Evolutionary conservation across 53 echinoderm and acorn worm genomes (phyloP), one percentile per base, ranked within the genome.

Genomic region (Holothuria leucospilota): DNA sequence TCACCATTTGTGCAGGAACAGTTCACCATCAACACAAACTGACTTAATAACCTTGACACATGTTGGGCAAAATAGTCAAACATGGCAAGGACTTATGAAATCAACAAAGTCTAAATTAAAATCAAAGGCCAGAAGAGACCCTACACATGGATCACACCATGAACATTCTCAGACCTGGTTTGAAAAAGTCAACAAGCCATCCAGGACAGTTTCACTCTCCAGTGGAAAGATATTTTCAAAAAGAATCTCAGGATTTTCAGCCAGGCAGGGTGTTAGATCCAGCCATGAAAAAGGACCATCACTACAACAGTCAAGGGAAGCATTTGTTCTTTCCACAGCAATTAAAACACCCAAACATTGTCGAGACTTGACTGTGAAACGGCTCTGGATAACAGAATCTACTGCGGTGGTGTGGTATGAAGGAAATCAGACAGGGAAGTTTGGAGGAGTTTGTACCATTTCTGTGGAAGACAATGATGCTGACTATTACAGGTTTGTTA

Each of bases 321-420:
- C 61, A 9, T 80, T 80, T 38, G 18, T 27, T 34, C 62, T 30
- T 20, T 59, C 59, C 14, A 87, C 89, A 49, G 94, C 94, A 16
- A 18, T 93, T 26, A 84, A 91, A 29, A 86, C 91, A 8, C 77
- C 95, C 24, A 95, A 93, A 78, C 39, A 83, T 14, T 93, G 83
- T 80, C 69, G 89, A 59, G 90, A 89, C 13, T 85, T 91, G 9
- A 39, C 74, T 6, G 88, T 93, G 59, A 79, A 82, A 20, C 87
- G 83, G 29, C 53, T 93, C 20, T 85, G 59, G 8, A 46, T 88
- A 29, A 89, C 85, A 2, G 84, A 39, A 26, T 88, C 85, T 28
- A 93, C 93, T 5, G 90, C 87, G 11, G 39, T 92, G 60, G 82
- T 95, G 30, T 95, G 95, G 92, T 95, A 93, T 84, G 64, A 74